phyloP scores from a whole-genome alignment of 1,140 invertebrate species.

The Wasmannia auropunctata region DNA sequence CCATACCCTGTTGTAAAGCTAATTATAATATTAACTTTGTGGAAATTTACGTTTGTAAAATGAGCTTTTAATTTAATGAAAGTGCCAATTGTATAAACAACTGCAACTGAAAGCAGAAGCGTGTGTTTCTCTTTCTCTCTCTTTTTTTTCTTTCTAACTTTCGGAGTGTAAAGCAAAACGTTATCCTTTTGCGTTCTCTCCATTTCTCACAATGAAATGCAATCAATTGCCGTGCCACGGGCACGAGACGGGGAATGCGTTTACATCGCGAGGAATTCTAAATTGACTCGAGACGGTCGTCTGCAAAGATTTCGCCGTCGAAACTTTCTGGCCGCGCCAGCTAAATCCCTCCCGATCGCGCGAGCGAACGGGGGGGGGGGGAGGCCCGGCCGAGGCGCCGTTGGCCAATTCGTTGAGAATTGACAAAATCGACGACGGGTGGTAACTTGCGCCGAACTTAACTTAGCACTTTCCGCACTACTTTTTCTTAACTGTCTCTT shows the following conservation, averaged over 20 bases:
- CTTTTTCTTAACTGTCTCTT: not conserved
- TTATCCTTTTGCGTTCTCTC: not conserved
- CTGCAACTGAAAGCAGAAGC: not conserved
- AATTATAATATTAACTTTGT: not conserved
- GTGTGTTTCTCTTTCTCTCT: not conserved
- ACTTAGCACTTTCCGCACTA: slow-evolving; percentile 13
- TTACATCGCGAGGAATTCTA: slow-evolving; percentile 37
- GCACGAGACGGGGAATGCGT: not conserved
- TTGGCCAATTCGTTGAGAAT: slow-evolving; percentile 23
- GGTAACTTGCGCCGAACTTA: not conserved
- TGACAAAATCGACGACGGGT: slow-evolving; percentile 43
- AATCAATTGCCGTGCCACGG: not conserved
- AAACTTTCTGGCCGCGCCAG: slow-evolving; percentile 19
- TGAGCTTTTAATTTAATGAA: not conserved
- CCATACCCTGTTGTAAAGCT: not conserved
- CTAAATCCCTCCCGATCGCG: slow-evolving; percentile 11
- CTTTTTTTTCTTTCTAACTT: not conserved
- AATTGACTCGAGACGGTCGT: slow-evolving; percentile 33
- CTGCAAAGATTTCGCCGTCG: slow-evolving; percentile 18
- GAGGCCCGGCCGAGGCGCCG: no score
- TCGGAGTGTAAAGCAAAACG: not conserved
- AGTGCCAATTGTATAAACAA: not conserved
- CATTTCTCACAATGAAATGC: not conserved
- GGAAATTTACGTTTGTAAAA: not conserved
- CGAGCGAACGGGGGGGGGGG: no score